phyloP scores from a whole-genome alignment of 2,888 invertebrate genomes.

The Troglohyphantes excavatus region DNA sequence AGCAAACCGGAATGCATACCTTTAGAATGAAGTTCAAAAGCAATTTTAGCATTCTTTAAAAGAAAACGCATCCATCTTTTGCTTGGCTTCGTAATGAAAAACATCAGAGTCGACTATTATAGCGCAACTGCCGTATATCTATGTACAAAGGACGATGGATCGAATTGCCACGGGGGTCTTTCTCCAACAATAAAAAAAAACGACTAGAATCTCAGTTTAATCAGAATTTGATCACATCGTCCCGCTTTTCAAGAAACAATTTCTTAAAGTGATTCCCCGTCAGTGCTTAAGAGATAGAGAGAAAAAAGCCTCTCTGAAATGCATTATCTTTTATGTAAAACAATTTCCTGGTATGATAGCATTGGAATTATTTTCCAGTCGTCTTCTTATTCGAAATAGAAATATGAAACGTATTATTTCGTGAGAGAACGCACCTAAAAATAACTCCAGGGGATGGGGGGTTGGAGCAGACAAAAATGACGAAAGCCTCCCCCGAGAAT shows the following conservation, averaged over 20 bases:
- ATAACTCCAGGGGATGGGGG: neutral
- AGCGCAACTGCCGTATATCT: neutral
- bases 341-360: neutral
- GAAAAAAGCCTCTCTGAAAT: neutral
- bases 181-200: neutral
- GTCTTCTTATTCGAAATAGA: neutral
- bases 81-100: neutral
- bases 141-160: neutral
- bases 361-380: neutral
- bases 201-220: slow-evolving; percentile 15
- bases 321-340: slow-evolving; percentile 27
- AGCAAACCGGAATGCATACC: neutral
- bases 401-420: neutral
- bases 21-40: neutral
- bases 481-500: neutral
- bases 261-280: slow-evolving; percentile 13
- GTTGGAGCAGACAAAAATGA: neutral
- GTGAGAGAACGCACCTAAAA: neutral
- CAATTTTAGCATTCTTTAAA: slow-evolving; percentile 1
- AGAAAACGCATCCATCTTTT: neutral
- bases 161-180: slow-evolving; percentile 4
- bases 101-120: neutral
- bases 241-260: neutral
- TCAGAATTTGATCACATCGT: slow-evolving; percentile 17
- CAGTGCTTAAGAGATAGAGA: neutral